Evolutionary conservation across 2,888 invertebrate species (phyloP).

Genomic region (Buathra laborator): DNA sequence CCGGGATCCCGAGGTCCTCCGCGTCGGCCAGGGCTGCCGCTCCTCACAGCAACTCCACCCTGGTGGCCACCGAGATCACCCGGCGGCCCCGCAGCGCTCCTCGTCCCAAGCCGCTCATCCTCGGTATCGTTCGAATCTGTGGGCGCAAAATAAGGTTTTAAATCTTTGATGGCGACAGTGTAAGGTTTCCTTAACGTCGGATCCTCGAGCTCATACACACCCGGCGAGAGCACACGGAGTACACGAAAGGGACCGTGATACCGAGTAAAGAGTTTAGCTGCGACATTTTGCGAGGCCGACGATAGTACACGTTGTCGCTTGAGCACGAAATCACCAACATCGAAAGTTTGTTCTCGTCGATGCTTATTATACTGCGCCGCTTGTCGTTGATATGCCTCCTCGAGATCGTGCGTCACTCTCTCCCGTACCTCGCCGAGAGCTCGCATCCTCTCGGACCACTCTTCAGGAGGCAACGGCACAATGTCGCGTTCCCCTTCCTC

Average conservation of each 20-base stretch:
- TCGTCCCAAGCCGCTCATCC: no score
- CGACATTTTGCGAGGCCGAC: slow-evolving; percentile 5
- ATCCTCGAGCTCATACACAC: not conserved
- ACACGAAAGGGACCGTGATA: not conserved
- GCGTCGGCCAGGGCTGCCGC: no score
- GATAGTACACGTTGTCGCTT: slow-evolving; percentile 5
- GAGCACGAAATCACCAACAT: not conserved
- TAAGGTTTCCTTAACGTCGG: not conserved
- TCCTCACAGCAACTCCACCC: no score
- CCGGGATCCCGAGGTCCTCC: no score
- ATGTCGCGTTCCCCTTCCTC: slow-evolving; percentile 7
- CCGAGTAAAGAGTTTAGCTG: not conserved
- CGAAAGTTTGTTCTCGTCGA: not conserved
- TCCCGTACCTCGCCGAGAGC: not conserved
- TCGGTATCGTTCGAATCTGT: no score
- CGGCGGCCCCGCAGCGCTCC: no score
- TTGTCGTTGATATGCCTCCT: not conserved
- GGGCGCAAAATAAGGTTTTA: no score
- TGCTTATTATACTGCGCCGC: not conserved
- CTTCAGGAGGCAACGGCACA: not conserved
- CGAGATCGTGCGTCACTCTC: not conserved
- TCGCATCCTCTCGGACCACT: slow-evolving; percentile 7
- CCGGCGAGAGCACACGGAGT: not conserved
- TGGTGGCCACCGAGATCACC: no score
- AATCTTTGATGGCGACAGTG: no score